Evolutionary conservation across 1,140 invertebrate species (phyloP).

Genomic region (Ostrea denselamellosa): DNA sequence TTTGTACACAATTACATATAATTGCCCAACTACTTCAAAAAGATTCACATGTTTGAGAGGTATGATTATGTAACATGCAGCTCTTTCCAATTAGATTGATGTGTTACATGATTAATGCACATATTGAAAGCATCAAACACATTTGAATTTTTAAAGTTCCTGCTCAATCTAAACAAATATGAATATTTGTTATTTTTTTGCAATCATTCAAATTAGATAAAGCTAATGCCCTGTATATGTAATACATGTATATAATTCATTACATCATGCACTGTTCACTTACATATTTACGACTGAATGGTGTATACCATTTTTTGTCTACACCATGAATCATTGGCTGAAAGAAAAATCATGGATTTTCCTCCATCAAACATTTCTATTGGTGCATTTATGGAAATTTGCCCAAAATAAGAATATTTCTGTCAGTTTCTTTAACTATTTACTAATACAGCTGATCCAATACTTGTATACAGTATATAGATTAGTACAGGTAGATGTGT

Average conservation of each 20-base stretch:
- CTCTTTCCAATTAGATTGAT: background rate
- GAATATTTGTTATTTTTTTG: slow-evolving; percentile 5
- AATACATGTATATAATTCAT: background rate
- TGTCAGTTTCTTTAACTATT: no score
- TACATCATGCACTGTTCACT: slow-evolving; percentile 19
- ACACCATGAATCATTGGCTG: slow-evolving; percentile 6
- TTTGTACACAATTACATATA: slow-evolving; percentile 22
- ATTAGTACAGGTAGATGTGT: no score
- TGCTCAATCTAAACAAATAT: background rate
- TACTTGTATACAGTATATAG: no score
- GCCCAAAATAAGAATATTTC: no score
- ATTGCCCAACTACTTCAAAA: slow-evolving; percentile 17
- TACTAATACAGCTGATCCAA: background rate
- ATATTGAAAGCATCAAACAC: slow-evolving; percentile 5
- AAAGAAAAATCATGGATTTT: slow-evolving; percentile 14
- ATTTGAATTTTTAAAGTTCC: background rate
- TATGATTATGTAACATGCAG: slow-evolving; percentile 36
- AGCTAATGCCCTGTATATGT: background rate
- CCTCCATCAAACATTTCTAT: background rate
- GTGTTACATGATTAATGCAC: background rate
- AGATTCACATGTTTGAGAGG: slow-evolving; percentile 11
- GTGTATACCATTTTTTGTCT: slow-evolving; percentile 40
- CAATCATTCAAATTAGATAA: background rate
- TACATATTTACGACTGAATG: slow-evolving; percentile 40
- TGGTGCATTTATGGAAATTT: no score